Percentiles rank a stretch among this genome's conserved stretches.
Evolutionary conservation across 2,113 vertebrate species (phyloP).

Genomic region (Sinocyclocheilus anophthalmus): DNA sequence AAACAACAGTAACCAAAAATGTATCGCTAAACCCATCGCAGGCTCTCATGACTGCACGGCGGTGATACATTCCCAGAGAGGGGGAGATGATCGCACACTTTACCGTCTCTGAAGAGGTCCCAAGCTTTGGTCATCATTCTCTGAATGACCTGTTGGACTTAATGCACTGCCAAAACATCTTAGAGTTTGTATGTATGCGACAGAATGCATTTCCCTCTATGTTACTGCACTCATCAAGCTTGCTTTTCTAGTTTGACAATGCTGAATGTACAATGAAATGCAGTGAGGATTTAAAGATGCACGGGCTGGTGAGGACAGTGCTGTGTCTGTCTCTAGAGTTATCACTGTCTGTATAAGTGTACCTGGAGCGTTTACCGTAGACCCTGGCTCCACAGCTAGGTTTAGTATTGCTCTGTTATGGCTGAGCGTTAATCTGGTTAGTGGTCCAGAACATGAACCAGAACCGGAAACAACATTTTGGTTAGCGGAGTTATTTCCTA

Average conservation of each 20-base stretch:
- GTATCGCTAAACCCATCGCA: neutral
- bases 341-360: neutral
- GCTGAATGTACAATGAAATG: conserved; percentile 37
- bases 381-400: neutral
- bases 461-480: conserved; percentile 26
- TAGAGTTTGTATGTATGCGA: conserved; percentile 39
- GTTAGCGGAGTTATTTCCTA: conserved; percentile 43
- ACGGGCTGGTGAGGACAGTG: neutral
- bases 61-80: neutral
- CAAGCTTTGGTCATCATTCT: conserved; percentile 3
- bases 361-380: conserved; percentile 1
- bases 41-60: neutral
- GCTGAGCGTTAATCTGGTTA: neutral
- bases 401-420: neutral
- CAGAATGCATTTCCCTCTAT: conserved; percentile 27
- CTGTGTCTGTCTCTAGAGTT: neutral
- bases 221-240: conserved; percentile 35
- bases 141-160: conserved; percentile 16
- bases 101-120: conserved; percentile 1
- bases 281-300: neutral
- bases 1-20: conserved; percentile 42
- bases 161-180: conserved; percentile 50
- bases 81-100: neutral
- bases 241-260: conserved; percentile 27
- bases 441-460: neutral